phyloP scores from a whole-genome alignment of 2,888 invertebrate species.

The Heteropelma amictum region DNA sequence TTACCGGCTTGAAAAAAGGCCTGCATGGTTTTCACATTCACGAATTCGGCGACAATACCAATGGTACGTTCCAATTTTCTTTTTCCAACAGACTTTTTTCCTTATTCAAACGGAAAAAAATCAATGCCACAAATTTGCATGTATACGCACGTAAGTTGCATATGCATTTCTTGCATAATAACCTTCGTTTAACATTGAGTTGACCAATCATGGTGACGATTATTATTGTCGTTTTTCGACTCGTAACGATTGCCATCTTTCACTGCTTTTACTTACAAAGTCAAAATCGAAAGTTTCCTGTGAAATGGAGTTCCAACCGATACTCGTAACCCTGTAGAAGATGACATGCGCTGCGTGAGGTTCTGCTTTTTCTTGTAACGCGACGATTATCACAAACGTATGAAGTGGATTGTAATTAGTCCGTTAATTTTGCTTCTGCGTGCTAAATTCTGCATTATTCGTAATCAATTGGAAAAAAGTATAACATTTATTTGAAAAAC shows the following conservation, averaged over 20 bases:
- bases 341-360: no score
- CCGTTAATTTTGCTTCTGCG: no score
- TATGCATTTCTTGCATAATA: constrained; percentile 56
- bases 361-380: no score
- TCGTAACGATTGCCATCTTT: not conserved
- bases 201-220: not conserved
- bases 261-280: not conserved
- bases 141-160: not conserved
- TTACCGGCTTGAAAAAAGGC: constrained; percentile 88
- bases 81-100: not conserved
- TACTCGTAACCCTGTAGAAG: no score
- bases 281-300: no score
- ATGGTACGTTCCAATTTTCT: constrained; percentile 80
- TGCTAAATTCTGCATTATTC: no score
- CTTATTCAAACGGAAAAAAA: not conserved
- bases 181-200: constrained; percentile 29
- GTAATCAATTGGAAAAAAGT: no score
- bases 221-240: not conserved
- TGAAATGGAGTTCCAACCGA: no score
- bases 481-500: no score
- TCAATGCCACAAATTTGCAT: constrained; percentile 28
- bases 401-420: no score
- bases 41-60: constrained; percentile 97
- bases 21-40: constrained; percentile 95
- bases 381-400: no score